Evolutionary conservation across 2,113 vertebrate genomes (phyloP).

Genomic region (Chroicocephalus ridibundus): DNA sequence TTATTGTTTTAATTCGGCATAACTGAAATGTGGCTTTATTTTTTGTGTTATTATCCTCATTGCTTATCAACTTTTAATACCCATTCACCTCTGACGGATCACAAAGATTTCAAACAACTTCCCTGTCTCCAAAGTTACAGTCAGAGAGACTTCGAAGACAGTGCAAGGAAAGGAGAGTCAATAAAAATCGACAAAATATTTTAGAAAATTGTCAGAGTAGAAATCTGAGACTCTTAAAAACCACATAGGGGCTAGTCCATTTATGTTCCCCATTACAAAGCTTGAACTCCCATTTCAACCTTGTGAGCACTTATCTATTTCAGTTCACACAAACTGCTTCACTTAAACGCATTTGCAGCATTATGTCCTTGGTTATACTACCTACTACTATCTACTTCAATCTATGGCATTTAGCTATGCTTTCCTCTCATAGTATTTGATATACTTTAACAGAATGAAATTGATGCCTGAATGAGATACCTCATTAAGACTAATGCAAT

Average conservation of each 20-base stretch:
- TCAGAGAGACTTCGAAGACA: background rate
- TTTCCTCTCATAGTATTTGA: background rate
- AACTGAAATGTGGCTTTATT: background rate
- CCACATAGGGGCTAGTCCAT: background rate
- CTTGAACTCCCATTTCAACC: background rate
- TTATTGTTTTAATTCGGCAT: background rate
- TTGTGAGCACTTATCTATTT: background rate
- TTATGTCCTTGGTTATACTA: background rate
- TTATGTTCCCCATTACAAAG: background rate
- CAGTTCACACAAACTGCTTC: background rate
- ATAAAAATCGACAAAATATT: background rate
- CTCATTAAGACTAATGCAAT: background rate
- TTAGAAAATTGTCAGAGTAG: background rate
- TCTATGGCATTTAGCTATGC: background rate
- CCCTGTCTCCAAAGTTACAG: background rate
- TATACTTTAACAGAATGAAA: background rate
- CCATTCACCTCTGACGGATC: background rate
- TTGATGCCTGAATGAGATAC: background rate
- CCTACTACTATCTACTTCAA: background rate
- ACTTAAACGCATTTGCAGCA: background rate
- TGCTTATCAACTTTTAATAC: background rate
- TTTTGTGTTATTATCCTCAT: background rate
- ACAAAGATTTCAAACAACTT: background rate
- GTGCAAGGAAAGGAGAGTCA: background rate
- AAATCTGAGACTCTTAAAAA: background rate